phyloP scores from a whole-genome alignment of 1,140 invertebrate species.

The Achroia grisella region DNA sequence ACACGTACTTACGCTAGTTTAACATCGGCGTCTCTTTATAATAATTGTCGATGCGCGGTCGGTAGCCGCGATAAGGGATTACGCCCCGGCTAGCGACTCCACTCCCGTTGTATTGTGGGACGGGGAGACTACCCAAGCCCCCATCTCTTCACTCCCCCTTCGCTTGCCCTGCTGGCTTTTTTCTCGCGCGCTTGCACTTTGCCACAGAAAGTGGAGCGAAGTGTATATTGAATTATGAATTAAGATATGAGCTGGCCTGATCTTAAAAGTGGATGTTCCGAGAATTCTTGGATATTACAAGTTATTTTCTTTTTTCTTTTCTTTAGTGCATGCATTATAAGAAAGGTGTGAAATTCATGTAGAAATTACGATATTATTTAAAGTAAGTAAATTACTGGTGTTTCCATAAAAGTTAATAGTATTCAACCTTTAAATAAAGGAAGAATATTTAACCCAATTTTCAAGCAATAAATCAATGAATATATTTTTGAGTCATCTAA shows the following conservation, averaged over 20 bases:
- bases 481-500: no score
- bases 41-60: conserved; percentile 57
- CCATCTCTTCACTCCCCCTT: conserved; percentile 16
- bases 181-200: conserved; percentile 55
- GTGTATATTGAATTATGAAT: conserved; percentile 64
- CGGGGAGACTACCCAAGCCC: conserved; percentile 1
- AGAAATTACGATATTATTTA: no score
- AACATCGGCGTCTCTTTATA: conserved; percentile 43
- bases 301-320: neutral
- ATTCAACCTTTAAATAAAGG: no score
- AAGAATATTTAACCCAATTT: no score
- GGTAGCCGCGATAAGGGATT: conserved; percentile 55
- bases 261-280: conserved; percentile 11
- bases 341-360: no score
- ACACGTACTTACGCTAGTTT: conserved; percentile 32
- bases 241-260: conserved; percentile 38
- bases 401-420: no score
- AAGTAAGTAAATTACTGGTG: no score
- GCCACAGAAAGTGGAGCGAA: conserved; percentile 28
- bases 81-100: conserved; percentile 12
- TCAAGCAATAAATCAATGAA: no score
- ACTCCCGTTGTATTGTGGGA: conserved; percentile 2
- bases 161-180: conserved; percentile 38
- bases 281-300: no score
- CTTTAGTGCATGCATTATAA: neutral